Evolutionary conservation across 2,113 vertebrate genomes (phyloP), one percentile per base, ranked within the genome.

Genomic region (Corythornis madagascariensis): DNA sequence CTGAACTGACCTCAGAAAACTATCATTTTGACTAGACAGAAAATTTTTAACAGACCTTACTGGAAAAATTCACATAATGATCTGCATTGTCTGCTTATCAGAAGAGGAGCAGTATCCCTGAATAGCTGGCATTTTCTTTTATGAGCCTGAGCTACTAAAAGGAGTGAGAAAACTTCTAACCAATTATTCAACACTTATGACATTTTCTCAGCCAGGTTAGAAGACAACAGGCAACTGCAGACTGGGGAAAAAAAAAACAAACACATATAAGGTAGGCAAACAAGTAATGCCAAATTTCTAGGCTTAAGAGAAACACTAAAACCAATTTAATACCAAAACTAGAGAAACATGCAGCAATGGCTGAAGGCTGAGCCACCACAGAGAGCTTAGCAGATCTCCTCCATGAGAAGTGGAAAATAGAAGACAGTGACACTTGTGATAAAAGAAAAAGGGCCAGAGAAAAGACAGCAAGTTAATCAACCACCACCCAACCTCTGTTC

Each of bases 291-390:
- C 52, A 67, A 79, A 85, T 69, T n/a, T 69, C n/a, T 38, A 63
- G 48, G 33, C 25, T 82, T 77, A 25, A 83, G 73, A 80, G 38
- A 87, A 88, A 73, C 29, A 65, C 6, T 17, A 61, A n/a, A 75
- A 72, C 40, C 11, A 29, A 79, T 47, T 86, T 59, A 65, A 55
- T 43, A 43, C 31, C 82, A 90, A 52, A 11, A 70, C 42, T 12
- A 47, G 2, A 59, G 63, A 85, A 69, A 86, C 14, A 83, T 5
- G 38, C 7, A 72, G 57, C 42, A 70, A 31, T 10, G 43, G 38
- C 35, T 48, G 53, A 86, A 64, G 53, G 65, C 66, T 67, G 74
- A 89, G 18, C 11, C 0, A 0, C 0, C 1, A 78, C 40, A 61
- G 11, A 13, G 65, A 81, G 40, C 40, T 89, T 63, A 56, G 60